phyloP scores from a whole-genome alignment of 2,888 invertebrate genomes.

The Euclidia mi region DNA sequence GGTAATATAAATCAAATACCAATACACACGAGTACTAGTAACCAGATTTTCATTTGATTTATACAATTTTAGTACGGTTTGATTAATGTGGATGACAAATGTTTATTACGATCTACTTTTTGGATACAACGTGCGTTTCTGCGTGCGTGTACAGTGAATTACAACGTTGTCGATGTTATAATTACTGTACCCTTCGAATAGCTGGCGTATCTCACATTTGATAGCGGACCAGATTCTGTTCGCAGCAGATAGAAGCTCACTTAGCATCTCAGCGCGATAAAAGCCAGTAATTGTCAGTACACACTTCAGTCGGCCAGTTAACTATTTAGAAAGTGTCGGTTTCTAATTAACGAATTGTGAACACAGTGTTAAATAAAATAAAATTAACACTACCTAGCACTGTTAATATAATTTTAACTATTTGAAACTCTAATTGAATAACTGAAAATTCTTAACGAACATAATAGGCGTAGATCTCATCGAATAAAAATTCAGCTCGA shows the following conservation, averaged over 20 bases:
- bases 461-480: constrained; percentile 68
- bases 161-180: too few relatives aligned
- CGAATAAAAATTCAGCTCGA: constrained; percentile 74
- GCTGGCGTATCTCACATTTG: too few relatives aligned
- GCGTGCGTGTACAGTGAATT: too few relatives aligned
- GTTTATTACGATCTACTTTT: constrained; percentile 4
- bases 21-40: constrained; percentile 24
- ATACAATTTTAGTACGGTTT: constrained; percentile 3
- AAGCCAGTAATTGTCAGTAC: constrained; percentile 15
- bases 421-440: constrained; percentile 49
- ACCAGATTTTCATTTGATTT: constrained; percentile 14
- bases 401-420: constrained; percentile 42
- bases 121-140: neutral
- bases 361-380: constrained; percentile 28
- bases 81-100: constrained; percentile 7
- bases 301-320: constrained; percentile 14
- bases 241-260: neutral
- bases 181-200: too few relatives aligned
- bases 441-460: constrained; percentile 65
- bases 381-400: constrained; percentile 35
- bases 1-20: constrained; percentile 38
- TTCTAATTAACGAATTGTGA: constrained; percentile 27
- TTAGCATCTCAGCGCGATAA: neutral
- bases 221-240: neutral
- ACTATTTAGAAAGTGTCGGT: constrained; percentile 23